Percentiles rank a stretch among this genome's conserved stretches.
These are phyloP conservation scores for Alethe diademata DNA, from an alignment of 2,113 vertebrate species.

Conservation along the genomic window DNA sequence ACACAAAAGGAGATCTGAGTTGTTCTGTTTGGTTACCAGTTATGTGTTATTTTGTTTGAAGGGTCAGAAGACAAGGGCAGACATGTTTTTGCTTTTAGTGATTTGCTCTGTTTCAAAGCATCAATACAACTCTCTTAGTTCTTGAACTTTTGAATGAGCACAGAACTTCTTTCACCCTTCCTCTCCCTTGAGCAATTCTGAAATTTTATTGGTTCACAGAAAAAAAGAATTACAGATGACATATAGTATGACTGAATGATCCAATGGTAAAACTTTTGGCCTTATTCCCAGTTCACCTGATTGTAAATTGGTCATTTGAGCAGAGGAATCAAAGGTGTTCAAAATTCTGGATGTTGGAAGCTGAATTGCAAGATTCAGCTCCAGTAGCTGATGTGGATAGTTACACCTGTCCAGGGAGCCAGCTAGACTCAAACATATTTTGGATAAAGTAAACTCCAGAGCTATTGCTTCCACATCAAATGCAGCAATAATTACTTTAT, in stretches of 20 bases:
- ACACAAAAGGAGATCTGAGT: background rate
- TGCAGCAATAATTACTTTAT: background rate
- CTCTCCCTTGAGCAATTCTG: background rate
- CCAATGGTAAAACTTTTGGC: background rate
- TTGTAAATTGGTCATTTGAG: background rate
- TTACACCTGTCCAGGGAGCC: background rate
- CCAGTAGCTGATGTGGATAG: background rate
- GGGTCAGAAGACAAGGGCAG: background rate
- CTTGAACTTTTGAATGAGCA: background rate
- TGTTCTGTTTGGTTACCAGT: background rate
- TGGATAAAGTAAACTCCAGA: background rate
- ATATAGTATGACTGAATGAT: background rate
- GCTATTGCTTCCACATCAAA: background rate
- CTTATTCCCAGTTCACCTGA: background rate
- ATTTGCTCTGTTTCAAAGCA: background rate
- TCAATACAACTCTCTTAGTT: background rate
- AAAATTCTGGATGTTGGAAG: background rate
- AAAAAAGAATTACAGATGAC: background rate
- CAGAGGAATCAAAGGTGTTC: background rate
- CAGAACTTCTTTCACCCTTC: background rate
- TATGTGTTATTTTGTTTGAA: background rate
- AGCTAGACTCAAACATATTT: background rate
- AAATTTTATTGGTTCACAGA: background rate
- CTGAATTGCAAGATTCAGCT: background rate
- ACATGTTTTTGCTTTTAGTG: background rate